These are phyloP conservation scores for Strix uralensis DNA, from an alignment of 2,113 vertebrate species.

Conservation along the genomic window DNA sequence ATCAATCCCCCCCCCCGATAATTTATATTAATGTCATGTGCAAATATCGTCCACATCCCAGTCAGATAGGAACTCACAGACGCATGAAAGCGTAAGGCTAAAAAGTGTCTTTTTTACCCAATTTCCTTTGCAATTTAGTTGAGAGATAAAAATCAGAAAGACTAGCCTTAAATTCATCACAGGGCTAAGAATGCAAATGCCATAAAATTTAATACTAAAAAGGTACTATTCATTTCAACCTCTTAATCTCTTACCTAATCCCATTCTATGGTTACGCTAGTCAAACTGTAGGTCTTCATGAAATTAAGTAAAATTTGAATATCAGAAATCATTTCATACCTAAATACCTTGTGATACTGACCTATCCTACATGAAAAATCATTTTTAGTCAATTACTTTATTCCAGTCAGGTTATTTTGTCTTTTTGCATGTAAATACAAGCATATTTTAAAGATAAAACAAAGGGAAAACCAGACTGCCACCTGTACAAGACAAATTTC, in stretches of 20 bases:
- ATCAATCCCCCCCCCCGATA: background rate
- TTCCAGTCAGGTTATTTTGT: background rate
- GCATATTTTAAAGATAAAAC: background rate
- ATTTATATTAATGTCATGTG: background rate
- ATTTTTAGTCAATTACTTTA: background rate
- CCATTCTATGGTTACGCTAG: background rate
- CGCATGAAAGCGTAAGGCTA: background rate
- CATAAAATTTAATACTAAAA: background rate
- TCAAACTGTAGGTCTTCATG: background rate
- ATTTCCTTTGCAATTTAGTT: background rate
- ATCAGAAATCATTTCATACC: background rate
- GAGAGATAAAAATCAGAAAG: background rate
- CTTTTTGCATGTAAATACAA: background rate
- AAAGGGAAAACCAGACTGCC: background rate
- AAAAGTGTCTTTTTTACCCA: background rate
- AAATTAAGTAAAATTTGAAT: background rate
- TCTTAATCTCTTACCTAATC: background rate
- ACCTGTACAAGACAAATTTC: background rate
- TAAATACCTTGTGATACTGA: background rate
- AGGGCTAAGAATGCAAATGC: background rate
- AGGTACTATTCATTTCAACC: background rate
- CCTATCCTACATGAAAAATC: background rate
- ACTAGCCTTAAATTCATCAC: background rate
- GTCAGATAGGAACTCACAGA: background rate
- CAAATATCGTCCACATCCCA: background rate